Evolutionary conservation across 2,113 vertebrate genomes (phyloP), one percentile per base, ranked within the genome.

Genomic region (Cercopithecus mona): DNA sequence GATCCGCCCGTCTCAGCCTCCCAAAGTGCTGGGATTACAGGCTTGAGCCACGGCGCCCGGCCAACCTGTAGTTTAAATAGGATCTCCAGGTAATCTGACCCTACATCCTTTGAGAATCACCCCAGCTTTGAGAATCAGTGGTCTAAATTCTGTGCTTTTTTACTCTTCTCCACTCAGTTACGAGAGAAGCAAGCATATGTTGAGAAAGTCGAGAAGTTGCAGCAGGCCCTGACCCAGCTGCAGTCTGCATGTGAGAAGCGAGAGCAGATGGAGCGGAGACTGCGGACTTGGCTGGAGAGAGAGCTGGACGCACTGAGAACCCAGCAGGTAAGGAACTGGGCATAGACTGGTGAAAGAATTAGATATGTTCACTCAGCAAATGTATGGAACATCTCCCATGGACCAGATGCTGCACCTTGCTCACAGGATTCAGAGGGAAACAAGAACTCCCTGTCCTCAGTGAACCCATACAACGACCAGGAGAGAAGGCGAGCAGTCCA

Each of bases 261-360:
- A 38, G 99, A 99, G 97, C 99, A 99, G 98, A 99, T 99, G 98
- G 99, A 99, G 96, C 98, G 98, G 78, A 98, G 99, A 27, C 98
- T 99, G 92, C 99, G 99, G 40, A 99, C 99, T 0, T 98, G 99
- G 84, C 98, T 99, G 97, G 99, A 99, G 98, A 97, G 99, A 80
- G 99, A 99, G 97, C 98, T 99, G 97, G 99, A 99, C 52, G 99
- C 99, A 0, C 97, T 99, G 97, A 98, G 99, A 84, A 98, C 99
- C 80, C 99, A 99, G 97, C 99, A 99, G 99, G 99, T 99, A 93
- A 98, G 98, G 9, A 30, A 0, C 1, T 1, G 2, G 7, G 8
- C 2, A 3, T 6, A 17, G 40, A n/a, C 32, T 0, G 0, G 1
- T 23, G 0, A 7, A 55, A 1, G 45, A 30, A 8, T 16, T 48